These are phyloP conservation scores for Clarias gariepinus DNA, from an alignment of 2,113 vertebrate species.

Conservation along the genomic window DNA sequence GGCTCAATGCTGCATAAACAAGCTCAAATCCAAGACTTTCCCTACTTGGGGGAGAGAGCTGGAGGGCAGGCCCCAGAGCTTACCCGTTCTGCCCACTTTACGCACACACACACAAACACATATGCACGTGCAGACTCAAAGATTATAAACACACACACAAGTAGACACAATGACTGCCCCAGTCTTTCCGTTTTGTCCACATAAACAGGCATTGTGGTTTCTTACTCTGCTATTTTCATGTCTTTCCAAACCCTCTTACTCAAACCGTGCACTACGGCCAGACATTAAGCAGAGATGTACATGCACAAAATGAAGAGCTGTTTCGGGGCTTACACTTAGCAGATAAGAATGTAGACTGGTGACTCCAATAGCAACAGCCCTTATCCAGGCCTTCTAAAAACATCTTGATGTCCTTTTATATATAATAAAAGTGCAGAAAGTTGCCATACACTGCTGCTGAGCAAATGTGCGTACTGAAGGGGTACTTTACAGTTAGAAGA, in stretches of 20 bases:
- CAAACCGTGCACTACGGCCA: slow-evolving; percentile 1
- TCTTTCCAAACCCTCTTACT: slow-evolving; percentile 41
- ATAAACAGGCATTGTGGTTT: slow-evolving; percentile 56
- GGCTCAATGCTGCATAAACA: slow-evolving; percentile 69
- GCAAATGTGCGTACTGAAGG: background rate
- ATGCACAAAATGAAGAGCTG: background rate
- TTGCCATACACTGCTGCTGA: background rate
- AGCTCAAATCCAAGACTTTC: slow-evolving; percentile 79
- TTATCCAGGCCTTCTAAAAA: background rate
- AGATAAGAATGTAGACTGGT: background rate
- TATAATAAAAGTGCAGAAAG: background rate
- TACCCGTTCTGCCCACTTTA: slow-evolving; percentile 47
- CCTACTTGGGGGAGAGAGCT: slow-evolving; percentile 65
- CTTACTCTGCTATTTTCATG: slow-evolving; percentile 42
- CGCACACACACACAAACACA: slow-evolving; percentile 18
- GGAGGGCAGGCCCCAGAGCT: slow-evolving; percentile 60
- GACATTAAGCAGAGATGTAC: slow-evolving; percentile 4
- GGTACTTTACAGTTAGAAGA: background rate
- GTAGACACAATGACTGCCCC: slow-evolving; percentile 48
- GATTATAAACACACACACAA: slow-evolving; percentile 50
- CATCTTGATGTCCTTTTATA: background rate
- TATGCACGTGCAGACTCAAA: background rate
- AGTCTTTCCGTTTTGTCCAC: slow-evolving; percentile 46
- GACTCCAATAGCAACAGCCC: background rate
- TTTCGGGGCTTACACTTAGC: slow-evolving; percentile 7